These are phyloP conservation scores for Agrilus mali DNA, from an alignment of 2,888 invertebrate genomes.

Conservation along the genomic window DNA sequence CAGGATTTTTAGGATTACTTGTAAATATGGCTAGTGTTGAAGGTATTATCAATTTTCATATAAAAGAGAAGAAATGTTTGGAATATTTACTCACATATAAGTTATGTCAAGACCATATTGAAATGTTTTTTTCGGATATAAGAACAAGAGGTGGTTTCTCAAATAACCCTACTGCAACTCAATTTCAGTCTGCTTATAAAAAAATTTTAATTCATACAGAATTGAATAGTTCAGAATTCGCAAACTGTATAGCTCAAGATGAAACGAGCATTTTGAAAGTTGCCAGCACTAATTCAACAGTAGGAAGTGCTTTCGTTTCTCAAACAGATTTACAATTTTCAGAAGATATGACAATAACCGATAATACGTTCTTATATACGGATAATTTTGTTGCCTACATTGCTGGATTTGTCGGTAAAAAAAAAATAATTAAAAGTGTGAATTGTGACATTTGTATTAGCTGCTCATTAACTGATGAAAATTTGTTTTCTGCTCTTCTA, in stretches of 20 bases:
- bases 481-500: too few species aligned
- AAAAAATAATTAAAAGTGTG: too few species aligned
- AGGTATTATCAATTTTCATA: constrained; percentile 3
- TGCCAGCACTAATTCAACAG: too few species aligned
- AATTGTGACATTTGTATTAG: too few species aligned
- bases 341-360: too few species aligned
- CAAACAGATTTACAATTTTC: too few species aligned
- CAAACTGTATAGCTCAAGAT: constrained; percentile 1
- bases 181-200: constrained; percentile 11
- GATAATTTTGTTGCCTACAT: too few species aligned
- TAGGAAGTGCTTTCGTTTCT: too few species aligned
- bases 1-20: constrained; percentile 14
- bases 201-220: constrained; percentile 1
- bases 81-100: constrained; percentile 12
- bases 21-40: constrained; percentile 7
- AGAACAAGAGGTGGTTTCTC: constrained; percentile 9
- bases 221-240: background rate
- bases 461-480: too few species aligned
- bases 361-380: too few species aligned
- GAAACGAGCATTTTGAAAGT: too few species aligned
- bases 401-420: too few species aligned
- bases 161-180: constrained; percentile 10
- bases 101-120: constrained; percentile 13
- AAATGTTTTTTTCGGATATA: constrained; percentile 10
- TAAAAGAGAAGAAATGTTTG: constrained; percentile 2